Percentiles rank a stretch among this genome's conserved stretches.
Conservation (phyloP, 2,888 invertebrate genomes). For the Pyrochroa serraticornis region DNA sequence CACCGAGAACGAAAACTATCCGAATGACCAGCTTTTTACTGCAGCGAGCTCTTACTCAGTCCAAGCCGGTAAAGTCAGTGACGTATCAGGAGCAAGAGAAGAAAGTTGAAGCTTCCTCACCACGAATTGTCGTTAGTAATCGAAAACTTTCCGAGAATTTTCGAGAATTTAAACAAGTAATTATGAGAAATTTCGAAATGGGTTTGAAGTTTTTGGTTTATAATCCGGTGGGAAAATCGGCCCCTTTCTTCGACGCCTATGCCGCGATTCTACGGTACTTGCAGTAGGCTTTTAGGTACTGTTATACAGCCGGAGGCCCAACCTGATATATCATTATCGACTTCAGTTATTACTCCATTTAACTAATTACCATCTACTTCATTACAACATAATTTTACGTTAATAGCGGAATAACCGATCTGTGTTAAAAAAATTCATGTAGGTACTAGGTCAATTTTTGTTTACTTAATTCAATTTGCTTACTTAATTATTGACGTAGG, state of each 20-base stretch:
- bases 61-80: conserved; percentile 29
- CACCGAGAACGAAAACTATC: conserved; percentile 39
- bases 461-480: conserved; percentile 6
- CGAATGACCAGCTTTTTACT: conserved; percentile 33
- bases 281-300: conserved; percentile 33
- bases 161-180: too few relatives aligned
- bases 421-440: too few relatives aligned
- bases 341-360: conserved; percentile 29
- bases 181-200: too few relatives aligned
- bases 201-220: neutral
- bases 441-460: conserved; percentile 13
- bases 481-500: neutral
- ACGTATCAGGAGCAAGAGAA: conserved; percentile 21
- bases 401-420: too few relatives aligned
- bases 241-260: conserved; percentile 28
- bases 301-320: conserved; percentile 33
- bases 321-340: conserved; percentile 33
- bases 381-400: neutral
- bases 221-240: conserved; percentile 1
- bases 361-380: neutral
- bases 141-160: too few relatives aligned
- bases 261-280: conserved; percentile 35
- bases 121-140: neutral
- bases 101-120: conserved; percentile 19
- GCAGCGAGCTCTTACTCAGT: conserved; percentile 27